These are phyloP conservation scores for Iguana delicatissima DNA, from an alignment of 2,797 vertebrate genomes.

Conservation along the genomic window DNA sequence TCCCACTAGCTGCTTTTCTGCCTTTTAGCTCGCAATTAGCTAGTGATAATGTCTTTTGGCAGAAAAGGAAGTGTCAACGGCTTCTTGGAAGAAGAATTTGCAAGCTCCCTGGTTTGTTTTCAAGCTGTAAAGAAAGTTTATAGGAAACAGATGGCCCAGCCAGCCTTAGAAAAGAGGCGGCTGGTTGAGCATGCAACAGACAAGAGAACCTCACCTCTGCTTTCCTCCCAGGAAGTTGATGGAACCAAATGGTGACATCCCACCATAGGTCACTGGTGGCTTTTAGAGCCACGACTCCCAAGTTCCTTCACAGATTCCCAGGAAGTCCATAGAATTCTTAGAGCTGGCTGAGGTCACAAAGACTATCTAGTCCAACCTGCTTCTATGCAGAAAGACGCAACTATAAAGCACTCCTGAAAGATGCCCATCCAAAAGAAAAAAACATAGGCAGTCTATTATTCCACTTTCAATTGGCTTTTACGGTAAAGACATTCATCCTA, in stretches of 20 bases:
- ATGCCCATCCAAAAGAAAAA: too few species aligned
- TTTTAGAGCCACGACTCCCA: neutral
- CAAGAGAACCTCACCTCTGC: neutral
- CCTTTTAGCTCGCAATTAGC: neutral
- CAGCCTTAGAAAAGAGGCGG: neutral
- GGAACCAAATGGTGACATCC: neutral
- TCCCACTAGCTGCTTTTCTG: neutral
- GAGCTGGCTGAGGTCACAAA: too few species aligned
- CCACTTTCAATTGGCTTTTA: too few species aligned
- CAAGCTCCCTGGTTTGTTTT: neutral
- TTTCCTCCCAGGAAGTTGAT: neutral
- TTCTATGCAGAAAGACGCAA: too few species aligned
- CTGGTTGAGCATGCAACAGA: neutral
- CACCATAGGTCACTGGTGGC: too few species aligned
- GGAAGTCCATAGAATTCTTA: too few species aligned
- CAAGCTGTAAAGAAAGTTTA: neutral
- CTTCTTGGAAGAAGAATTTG: neutral
- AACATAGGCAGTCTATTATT: too few species aligned
- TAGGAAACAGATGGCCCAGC: conserved; percentile 19
- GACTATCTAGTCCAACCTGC: too few species aligned
- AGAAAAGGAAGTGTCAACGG: neutral
- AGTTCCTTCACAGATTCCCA: too few species aligned
- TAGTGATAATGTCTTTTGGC: neutral
- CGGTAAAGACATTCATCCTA: too few species aligned
- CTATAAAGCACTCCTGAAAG: too few species aligned